Evolutionary conservation across 2,888 invertebrate species (phyloP).

Genomic region (Meganola albula): DNA sequence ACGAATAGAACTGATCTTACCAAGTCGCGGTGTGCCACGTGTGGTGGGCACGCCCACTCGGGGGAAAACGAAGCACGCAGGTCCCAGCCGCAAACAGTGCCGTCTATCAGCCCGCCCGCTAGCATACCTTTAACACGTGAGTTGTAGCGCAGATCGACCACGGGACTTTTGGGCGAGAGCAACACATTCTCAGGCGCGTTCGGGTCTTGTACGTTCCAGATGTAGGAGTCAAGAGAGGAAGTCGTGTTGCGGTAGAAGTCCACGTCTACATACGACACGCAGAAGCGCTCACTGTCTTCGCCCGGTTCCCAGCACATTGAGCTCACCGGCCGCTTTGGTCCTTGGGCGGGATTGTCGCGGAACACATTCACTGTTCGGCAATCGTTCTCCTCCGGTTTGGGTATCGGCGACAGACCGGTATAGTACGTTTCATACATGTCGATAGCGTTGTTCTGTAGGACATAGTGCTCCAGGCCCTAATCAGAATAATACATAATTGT

Average conservation of each 20-base stretch:
- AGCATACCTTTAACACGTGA: conserved; percentile 85
- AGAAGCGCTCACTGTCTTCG: conserved; percentile 88
- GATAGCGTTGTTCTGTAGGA: conserved; percentile 93
- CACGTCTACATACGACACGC: conserved; percentile 88
- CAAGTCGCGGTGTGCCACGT: conserved; percentile 90
- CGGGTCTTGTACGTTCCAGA: conserved; percentile 95
- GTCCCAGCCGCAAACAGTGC: conserved; percentile 86
- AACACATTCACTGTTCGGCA: conserved; percentile 90
- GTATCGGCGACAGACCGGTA: conserved; percentile 80
- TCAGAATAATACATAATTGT: too few relatives aligned
- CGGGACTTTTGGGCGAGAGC: conserved; percentile 82
- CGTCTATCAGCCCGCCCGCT: conserved; percentile 82
- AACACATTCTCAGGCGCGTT: conserved; percentile 84
- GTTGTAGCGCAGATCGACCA: conserved; percentile 90
- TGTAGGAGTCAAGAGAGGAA: conserved; percentile 62
- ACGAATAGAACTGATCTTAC: conserved; percentile 91
- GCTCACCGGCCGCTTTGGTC: conserved; percentile 81
- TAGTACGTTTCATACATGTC: conserved; percentile 95
- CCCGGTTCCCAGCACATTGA: conserved; percentile 92
- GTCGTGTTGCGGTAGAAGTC: conserved; percentile 80
- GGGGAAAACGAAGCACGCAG: conserved; percentile 82
- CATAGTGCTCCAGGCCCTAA: conserved; percentile 84
- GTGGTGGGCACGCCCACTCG: conserved; percentile 83
- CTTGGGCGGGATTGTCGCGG: conserved; percentile 79
- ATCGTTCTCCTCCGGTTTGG: conserved; percentile 79